phyloP scores from a whole-genome alignment of 2,888 invertebrate genomes.

The Ceriagrion tenellum region DNA sequence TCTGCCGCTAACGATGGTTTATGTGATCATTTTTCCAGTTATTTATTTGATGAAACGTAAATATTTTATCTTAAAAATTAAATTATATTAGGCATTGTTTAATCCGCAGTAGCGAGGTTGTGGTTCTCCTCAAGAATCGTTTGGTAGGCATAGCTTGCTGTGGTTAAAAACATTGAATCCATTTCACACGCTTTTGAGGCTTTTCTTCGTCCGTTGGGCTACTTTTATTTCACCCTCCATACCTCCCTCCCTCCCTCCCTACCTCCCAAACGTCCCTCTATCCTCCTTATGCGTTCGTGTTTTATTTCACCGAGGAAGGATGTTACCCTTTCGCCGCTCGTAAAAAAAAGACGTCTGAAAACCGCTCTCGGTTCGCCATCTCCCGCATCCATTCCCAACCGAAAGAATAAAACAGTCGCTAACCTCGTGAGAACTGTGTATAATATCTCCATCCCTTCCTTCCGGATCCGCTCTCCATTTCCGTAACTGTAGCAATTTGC shows the following conservation, averaged over 20 bases:
- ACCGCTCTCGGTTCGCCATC: neutral
- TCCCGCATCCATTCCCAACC: neutral
- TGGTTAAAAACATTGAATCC: neutral
- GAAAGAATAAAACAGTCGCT: neutral
- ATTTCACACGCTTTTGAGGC: neutral
- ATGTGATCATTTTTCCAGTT: too few relatives aligned
- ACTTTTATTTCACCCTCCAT: neutral
- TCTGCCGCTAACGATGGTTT: too few relatives aligned
- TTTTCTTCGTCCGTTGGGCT: neutral
- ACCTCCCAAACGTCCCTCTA: neutral
- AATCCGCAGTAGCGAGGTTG: too few relatives aligned
- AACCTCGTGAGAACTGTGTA: neutral
- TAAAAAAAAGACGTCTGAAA: neutral
- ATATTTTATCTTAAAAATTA: too few relatives aligned
- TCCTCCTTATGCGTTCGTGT: neutral
- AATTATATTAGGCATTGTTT: too few relatives aligned
- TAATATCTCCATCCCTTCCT: neutral
- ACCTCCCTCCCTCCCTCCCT: neutral
- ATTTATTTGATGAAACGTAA: too few relatives aligned
- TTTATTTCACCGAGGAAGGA: neutral
- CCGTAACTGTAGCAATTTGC: neutral
- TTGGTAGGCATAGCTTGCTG: too few relatives aligned
- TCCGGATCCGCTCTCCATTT: neutral
- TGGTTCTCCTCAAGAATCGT: too few relatives aligned
- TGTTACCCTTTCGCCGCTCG: neutral